These are phyloP conservation scores for Cochlearius cochlearius DNA, from an alignment of 2,113 vertebrate genomes.

Conservation along the genomic window DNA sequence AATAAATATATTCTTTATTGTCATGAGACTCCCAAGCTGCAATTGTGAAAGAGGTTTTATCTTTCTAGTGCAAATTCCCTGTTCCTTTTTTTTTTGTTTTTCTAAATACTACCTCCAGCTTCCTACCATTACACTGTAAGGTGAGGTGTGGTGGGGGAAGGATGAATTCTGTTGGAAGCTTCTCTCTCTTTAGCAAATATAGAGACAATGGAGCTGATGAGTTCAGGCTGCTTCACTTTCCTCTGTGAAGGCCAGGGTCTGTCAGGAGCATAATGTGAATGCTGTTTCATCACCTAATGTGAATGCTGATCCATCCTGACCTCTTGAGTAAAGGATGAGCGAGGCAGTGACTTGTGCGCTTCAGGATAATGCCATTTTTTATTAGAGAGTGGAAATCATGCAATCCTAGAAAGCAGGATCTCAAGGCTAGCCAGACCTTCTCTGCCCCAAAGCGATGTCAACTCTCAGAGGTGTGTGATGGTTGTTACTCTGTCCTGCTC, in stretches of 20 bases:
- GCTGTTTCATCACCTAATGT: accelerated
- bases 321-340: background rate
- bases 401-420: background rate
- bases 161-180: background rate
- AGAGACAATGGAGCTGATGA: background rate
- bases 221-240: background rate
- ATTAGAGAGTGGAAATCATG: background rate
- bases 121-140: background rate
- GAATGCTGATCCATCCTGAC: background rate
- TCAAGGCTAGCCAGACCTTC: background rate
- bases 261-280: background rate
- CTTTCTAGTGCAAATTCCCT: background rate
- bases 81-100: background rate
- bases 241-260: background rate
- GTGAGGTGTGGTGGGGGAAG: background rate
- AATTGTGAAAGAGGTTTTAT: background rate
- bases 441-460: background rate
- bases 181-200: background rate
- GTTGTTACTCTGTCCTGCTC: background rate
- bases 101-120: background rate
- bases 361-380: background rate
- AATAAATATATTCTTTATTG: background rate
- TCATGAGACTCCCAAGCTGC: background rate
- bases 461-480: background rate
- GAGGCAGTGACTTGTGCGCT: background rate